Evolutionary conservation across 92 coral and sea anemone species (phyloP).

Genomic region (Virgularia gustaviana): DNA sequence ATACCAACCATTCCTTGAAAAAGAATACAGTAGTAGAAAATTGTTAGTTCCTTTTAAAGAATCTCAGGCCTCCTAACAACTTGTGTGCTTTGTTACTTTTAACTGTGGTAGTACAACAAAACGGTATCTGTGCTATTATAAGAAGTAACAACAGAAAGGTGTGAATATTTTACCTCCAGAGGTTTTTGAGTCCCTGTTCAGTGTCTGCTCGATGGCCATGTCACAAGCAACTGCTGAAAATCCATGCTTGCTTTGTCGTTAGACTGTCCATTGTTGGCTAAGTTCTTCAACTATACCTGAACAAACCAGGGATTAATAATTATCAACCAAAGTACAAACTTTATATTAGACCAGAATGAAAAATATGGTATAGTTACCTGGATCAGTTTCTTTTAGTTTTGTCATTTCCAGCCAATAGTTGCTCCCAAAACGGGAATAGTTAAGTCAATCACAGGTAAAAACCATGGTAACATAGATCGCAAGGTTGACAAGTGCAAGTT

Average conservation of each 20-base stretch:
- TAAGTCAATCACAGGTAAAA: slow-evolving; percentile 17
- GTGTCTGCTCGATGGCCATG: slow-evolving; percentile 9
- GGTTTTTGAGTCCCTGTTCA: slow-evolving; percentile 11
- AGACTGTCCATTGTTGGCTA: slow-evolving; percentile 19
- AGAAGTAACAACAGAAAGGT: neutral
- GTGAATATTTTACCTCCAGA: slow-evolving; percentile 6
- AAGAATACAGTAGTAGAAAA: too few species aligned
- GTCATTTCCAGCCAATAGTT: slow-evolving; percentile 49
- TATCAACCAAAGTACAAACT: neutral
- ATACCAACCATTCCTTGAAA: slow-evolving; percentile 20
- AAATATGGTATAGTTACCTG: slow-evolving; percentile 26
- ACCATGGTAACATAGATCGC: slow-evolving; percentile 39
- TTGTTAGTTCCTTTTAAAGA: too few species aligned
- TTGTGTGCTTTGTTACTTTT: too few species aligned
- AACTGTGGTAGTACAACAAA: too few species aligned
- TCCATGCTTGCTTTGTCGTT: neutral
- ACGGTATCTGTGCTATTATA: too few species aligned
- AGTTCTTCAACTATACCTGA: neutral
- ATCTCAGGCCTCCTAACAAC: too few species aligned
- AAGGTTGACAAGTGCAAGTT: slow-evolving; percentile 36
- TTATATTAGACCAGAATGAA: too few species aligned
- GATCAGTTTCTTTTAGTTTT: slow-evolving; percentile 32
- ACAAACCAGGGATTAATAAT: neutral
- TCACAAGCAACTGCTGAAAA: slow-evolving; percentile 20
- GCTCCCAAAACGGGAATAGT: slow-evolving; percentile 22